Percentiles rank a stretch among this genome's conserved stretches.
Evolutionary conservation across 2,888 invertebrate species (phyloP).

Genomic region (Melieria omissa): DNA sequence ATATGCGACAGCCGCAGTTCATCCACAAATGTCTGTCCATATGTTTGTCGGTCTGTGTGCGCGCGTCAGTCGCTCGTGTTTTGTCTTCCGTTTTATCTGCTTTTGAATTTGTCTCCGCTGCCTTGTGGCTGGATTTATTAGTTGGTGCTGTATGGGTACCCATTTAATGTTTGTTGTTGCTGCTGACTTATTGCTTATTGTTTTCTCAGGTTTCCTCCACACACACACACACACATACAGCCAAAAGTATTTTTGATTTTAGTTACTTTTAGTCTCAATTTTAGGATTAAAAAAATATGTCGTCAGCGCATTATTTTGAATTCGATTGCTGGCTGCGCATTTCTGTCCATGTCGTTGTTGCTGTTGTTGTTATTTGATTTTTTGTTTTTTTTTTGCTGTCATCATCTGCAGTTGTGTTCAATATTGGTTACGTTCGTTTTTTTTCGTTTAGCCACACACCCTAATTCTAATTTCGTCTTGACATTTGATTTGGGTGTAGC

Average conservation of each 20-base stretch:
- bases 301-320: conserved; percentile 34
- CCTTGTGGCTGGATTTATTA: background rate
- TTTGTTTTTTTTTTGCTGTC: background rate
- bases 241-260: background rate
- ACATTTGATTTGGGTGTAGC: conserved; percentile 36
- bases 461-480: conserved; percentile 35
- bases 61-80: no score
- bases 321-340: conserved; percentile 21
- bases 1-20: no score
- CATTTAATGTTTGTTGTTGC: conserved; percentile 17
- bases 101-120: no score
- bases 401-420: background rate
- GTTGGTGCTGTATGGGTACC: conserved; percentile 1
- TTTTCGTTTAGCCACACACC: conserved; percentile 31
- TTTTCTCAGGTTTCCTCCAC: conserved; percentile 1
- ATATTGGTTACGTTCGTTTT: background rate
- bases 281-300: conserved; percentile 41
- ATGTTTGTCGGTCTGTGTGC: no score
- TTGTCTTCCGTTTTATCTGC: no score
- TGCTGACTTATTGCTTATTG: conserved; percentile 18
- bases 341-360: conserved; percentile 16
- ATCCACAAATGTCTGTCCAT: no score
- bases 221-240: background rate
- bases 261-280: conserved; percentile 33
- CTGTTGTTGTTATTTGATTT: conserved; percentile 6